Evolutionary conservation across 1,140 invertebrate genomes (phyloP), one percentile per base, ranked within the genome.

Genomic region (Adelges cooleyi): DNA sequence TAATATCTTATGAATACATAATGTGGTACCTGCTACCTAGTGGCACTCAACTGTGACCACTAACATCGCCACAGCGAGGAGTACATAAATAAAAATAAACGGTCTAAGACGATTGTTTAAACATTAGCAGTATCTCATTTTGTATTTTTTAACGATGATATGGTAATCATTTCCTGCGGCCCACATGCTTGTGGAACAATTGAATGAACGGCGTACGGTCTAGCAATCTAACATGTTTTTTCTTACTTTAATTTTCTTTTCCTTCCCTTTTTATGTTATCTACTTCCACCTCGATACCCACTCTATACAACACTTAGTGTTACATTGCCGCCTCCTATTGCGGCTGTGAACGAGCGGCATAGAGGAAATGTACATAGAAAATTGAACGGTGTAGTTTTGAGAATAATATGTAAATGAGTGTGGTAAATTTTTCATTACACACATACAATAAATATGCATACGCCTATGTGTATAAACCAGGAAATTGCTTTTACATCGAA

Each of bases 151-250:
- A n/a, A 29, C 42, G 42, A 62, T 46, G 25, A 48, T 62, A 62
- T 62, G 56, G 23, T 62, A 62, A 62, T 62, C 15, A 48, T 62
- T 62, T 62, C 56, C 56, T 62, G 56, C 17, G 25, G 40, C 54
- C 25, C 25, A 48, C 42, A 62, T 48, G 42, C 17, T 11, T 33
- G 40, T 48, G 10, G 1, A 46, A 29, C 42, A 48, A 46, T 48
- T 48, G 42, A 48, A 48, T 22, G 17, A n/a, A n/a, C 25, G 17
- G 17, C 25, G 4, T 4, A 44, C 40, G 40, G 56, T 48, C 56
- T n/a, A 46, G 17, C 20, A 15, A n/a, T n/a, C n/a, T n/a, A n/a
- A n/a, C 10, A 5, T 8, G 40, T 59, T 29, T 20, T 27, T 59
- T 44, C 8, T 20, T 33, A 13, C 29, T 46, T 59, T 22, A 27